Conservation (phyloP, 2,797 vertebrate species). For the Galaxias olidus region DNA sequence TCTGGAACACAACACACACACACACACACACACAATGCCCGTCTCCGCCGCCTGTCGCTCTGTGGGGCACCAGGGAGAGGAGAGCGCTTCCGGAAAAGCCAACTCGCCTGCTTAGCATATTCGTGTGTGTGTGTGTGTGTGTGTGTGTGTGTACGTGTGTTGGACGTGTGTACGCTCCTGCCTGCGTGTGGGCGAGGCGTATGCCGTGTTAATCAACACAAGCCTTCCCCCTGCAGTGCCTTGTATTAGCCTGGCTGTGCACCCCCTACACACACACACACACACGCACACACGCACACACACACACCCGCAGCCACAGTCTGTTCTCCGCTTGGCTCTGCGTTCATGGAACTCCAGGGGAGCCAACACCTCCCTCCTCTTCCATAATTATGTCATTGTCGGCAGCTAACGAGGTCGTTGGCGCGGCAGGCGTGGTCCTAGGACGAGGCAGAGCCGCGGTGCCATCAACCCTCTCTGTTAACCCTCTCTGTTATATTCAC, state of each 20-base stretch:
- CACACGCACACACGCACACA: neutral
- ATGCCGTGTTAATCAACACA: constrained; percentile 48
- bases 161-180: constrained; percentile 16
- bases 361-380: neutral
- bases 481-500: no score
- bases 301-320: neutral
- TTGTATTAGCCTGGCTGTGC: constrained; percentile 33
- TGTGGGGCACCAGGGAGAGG: constrained; percentile 37
- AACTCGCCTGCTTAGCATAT: constrained; percentile 46
- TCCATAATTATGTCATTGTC: neutral
- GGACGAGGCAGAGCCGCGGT: no score
- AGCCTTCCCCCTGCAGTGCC: constrained; percentile 48
- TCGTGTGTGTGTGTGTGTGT: constrained; percentile 16
- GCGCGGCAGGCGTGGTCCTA: neutral
- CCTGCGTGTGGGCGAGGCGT: constrained; percentile 35
- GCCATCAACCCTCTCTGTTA: no score
- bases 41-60: constrained; percentile 60
- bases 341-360: neutral
- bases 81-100: constrained; percentile 42
- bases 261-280: constrained; percentile 5
- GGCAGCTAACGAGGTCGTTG: neutral
- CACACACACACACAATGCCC: constrained; percentile 22
- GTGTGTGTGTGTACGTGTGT: constrained; percentile 12
- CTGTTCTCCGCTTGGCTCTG: neutral
- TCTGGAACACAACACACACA: neutral